phyloP scores from a whole-genome alignment of 2,113 vertebrate species.

The Diadophis punctatus region DNA sequence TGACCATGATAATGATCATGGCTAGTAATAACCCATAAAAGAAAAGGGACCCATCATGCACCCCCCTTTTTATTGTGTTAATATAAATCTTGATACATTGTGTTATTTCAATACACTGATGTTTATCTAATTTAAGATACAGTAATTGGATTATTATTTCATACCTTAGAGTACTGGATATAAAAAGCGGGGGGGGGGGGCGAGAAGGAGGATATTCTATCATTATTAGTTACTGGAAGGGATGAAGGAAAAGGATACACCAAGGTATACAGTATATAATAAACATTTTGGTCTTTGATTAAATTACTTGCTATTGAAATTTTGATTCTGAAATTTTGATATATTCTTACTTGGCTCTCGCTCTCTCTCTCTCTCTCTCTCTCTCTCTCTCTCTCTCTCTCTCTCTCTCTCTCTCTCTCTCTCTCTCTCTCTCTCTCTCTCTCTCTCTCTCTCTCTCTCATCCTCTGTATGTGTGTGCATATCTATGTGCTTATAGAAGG shows the following conservation, averaged over 20 bases:
- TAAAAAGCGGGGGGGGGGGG: background rate
- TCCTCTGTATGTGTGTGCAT: background rate
- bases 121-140: background rate
- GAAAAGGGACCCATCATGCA: background rate
- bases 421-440: no score
- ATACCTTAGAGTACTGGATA: background rate
- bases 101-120: background rate
- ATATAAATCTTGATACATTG: background rate
- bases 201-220: background rate
- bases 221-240: background rate
- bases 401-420: no score
- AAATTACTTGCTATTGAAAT: background rate
- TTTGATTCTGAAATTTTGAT: background rate
- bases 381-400: no score
- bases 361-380: background rate
- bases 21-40: background rate
- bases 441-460: no score
- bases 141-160: background rate
- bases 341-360: background rate
- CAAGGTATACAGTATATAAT: background rate
- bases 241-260: background rate
- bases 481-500: background rate
- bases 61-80: background rate
- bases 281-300: background rate
- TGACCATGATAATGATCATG: background rate